Base-by-base conservation (phyloP, 2,888 invertebrate genomes). In the Apotomis betuletana region DNA sequence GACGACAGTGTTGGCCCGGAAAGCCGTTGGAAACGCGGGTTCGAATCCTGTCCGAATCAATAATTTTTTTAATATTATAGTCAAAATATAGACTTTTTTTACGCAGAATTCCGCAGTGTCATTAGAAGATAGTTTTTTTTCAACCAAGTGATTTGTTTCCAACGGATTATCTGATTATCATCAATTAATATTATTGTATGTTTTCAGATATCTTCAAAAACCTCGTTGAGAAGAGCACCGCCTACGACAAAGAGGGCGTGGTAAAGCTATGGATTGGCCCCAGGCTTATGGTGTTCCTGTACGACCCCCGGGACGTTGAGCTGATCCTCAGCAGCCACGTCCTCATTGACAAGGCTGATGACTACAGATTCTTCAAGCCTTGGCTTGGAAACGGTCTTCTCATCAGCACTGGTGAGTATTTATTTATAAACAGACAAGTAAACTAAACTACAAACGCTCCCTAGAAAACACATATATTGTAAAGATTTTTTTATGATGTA, bases 311-410 rank as follows among this genome's bases (percentile, higher is more conserved):
- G 3, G 97, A 97, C 81, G 96, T 96, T 52, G 97, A 97, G 87
- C 90, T 96, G 63, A 95, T 97, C 77, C 94, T 97, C 27, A 96
- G 96, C 84, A 97, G 97, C 78, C 96, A 96, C 81, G 95, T 96
- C 2, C 95, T 96, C 87, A 96, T 97, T 77, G 97, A 97, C 90
- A 97, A 97, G 86, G 95, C 97, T 38, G 90, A 94, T 10, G 97
- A 97, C 82, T 97, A 97, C 88, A 94, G 95, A 79, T 96, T 97
- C 91, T 97, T 97, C 89, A 95, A 96, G 82, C 97, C 97, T 54
- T 97, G 97, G 97, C 94, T 97, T 73, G 97, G 97, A 83, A 95
- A 97, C 80, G 97, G 97, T 81, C 95, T 97, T 8, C 94, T 97
- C 44, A 97, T 97, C 81, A 97, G 97, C 79, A 95, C 96, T 77